Conservation (phyloP, 1,140 invertebrate species). For the Elymnias hypermnestra region DNA sequence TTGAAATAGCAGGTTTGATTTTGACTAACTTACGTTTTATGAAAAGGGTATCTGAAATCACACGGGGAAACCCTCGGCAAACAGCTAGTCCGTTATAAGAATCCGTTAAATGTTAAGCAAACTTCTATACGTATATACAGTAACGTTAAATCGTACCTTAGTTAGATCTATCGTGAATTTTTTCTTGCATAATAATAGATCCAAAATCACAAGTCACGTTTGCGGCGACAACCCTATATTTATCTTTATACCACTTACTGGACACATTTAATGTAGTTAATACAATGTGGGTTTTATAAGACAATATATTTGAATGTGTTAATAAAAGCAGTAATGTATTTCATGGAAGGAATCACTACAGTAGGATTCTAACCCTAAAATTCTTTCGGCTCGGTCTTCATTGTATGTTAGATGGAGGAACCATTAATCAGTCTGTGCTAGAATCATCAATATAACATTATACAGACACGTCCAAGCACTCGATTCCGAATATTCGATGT, state of each 20-base stretch:
- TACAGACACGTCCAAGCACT: constrained; percentile 66
- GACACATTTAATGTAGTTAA: background rate
- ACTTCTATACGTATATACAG: too few relatives aligned
- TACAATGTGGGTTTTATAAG: constrained; percentile 29
- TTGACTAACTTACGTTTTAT: too few relatives aligned
- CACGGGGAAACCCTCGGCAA: too few relatives aligned
- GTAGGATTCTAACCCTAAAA: constrained; percentile 29
- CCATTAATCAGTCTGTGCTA: constrained; percentile 71
- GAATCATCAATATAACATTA: constrained; percentile 74
- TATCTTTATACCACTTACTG: too few relatives aligned
- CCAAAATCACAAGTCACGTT: constrained; percentile 61
- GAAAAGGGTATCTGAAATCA: too few relatives aligned
- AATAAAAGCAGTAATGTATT: constrained; percentile 40
- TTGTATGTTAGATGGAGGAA: constrained; percentile 57
- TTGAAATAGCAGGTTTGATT: too few relatives aligned
- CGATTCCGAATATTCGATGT: constrained; percentile 60
- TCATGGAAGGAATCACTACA: constrained; percentile 1
- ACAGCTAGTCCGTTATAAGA: too few relatives aligned
- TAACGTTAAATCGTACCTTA: background rate
- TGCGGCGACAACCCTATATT: constrained; percentile 66
- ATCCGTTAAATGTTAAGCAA: too few relatives aligned
- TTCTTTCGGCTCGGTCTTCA: constrained; percentile 38
- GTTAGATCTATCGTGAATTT: constrained; percentile 16
- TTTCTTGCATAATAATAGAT: constrained; percentile 29
- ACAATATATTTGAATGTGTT: too few relatives aligned